Percentiles rank a stretch among this genome's conserved stretches.
Evolutionary conservation across 1,140 invertebrate genomes (phyloP).

Genomic region (Amyelois transitella): DNA sequence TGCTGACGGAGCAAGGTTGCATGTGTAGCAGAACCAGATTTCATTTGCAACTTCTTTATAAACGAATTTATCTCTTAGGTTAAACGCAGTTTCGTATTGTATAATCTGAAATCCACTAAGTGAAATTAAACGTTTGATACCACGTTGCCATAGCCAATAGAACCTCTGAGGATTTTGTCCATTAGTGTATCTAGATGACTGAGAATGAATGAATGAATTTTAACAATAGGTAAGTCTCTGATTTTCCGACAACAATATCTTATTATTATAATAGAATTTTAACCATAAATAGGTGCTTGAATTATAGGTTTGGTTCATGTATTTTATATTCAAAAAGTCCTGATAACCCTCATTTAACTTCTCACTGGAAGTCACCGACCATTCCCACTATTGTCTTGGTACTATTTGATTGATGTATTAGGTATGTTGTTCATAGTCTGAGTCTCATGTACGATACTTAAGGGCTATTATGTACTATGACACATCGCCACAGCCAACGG

Average conservation of each 20-base stretch:
- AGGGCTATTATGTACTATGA: background rate
- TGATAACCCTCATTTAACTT: background rate
- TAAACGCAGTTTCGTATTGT: no score
- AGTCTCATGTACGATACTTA: background rate
- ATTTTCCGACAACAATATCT: no score
- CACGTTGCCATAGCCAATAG: no score
- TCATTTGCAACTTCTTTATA: background rate
- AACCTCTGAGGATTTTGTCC: no score
- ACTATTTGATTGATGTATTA: background rate
- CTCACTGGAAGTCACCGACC: background rate
- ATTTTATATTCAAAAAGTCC: background rate
- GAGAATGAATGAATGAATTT: no score
- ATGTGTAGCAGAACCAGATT: constrained; percentile 6
- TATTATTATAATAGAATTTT: no score
- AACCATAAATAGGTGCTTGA: no score
- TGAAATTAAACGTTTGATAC: no score
- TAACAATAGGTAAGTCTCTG: no score
- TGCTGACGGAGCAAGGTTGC: constrained; percentile 36
- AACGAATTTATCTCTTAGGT: background rate
- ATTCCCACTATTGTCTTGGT: background rate
- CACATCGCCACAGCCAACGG: background rate
- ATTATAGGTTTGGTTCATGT: no score
- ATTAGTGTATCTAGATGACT: no score
- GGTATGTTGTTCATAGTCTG: background rate
- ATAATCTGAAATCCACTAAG: no score